Evolutionary conservation across 2,888 invertebrate genomes (phyloP), one percentile per base, ranked within the genome.

Genomic region (Nipponacmea schrenckii): DNA sequence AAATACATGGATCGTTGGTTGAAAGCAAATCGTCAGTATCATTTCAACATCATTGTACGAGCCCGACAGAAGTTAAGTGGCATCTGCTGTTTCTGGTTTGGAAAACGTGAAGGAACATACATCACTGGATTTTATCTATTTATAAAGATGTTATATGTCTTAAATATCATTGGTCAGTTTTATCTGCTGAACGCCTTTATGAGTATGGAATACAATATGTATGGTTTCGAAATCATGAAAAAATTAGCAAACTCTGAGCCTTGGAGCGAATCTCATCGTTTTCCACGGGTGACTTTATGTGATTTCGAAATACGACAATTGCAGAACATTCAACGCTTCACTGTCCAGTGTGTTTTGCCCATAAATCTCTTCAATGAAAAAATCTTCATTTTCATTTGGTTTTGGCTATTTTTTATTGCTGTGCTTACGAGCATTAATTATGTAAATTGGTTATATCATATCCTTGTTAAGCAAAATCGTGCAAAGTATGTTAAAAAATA

Each of bases 91-190:
- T 82, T 83, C 70, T 81, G 83, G 70, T 83, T 84, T 56, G 83
- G 81, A 63, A 84, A 84, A 65, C 74, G 85, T 7, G 83, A 85
- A 48, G 86, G 86, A 5, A 84, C 83, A 62, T 87, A 82, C 72
- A 79, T 87, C 0, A 81, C 85, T 7, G 83, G 83, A 0, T 79
- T 88, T 64, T 87, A 85, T 73, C 75, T 86, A 24, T 79, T 85
- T 67, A 74, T 82, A 50, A 87, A 87, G 74, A 66, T 81, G 17
- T 74, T 87, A 20, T 87, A 85, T 71, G 80, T 84, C 15, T 75
- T 73, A 62, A 87, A 87, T 74, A 81, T 86, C 27, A 81, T 87
- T 68, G 81, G 83, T 31, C 88, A 88, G 77, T 83, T 88, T 66
- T 86, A 83, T 75, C 74, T 86, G 12, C 79, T 86, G 46, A 86